phyloP scores from a whole-genome alignment of 2,113 vertebrate species.

The Trogon surrucura region DNA sequence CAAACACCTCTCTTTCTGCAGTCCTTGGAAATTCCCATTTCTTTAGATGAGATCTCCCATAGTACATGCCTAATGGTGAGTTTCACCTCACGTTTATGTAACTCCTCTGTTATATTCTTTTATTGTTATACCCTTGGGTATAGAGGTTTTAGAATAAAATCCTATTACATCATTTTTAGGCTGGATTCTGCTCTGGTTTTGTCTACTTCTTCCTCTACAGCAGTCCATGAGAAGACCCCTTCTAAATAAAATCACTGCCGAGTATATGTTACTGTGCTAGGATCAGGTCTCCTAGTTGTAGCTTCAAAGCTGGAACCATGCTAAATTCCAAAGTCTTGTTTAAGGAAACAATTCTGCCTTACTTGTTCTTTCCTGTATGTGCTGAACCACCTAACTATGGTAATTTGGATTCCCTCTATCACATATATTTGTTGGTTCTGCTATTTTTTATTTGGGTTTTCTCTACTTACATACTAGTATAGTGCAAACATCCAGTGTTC shows the following conservation, averaged over 20 bases:
- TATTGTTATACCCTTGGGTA: background rate
- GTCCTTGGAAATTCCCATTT: background rate
- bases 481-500: background rate
- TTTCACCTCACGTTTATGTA: background rate
- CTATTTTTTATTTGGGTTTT: background rate
- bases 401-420: background rate
- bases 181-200: background rate
- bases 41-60: background rate
- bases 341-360: background rate
- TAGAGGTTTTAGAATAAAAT: background rate
- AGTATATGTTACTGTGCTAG: background rate
- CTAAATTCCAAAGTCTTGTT: background rate
- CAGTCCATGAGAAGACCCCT: background rate
- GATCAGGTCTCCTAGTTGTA: background rate
- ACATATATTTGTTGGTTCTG: background rate
- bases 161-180: background rate
- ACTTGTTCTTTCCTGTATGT: background rate
- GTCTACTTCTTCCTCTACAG: background rate
- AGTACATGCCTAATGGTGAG: background rate
- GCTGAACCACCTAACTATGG: background rate
- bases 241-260: background rate
- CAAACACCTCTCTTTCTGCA: background rate
- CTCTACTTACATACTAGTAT: background rate
- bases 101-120: background rate
- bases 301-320: background rate